phyloP scores from a whole-genome alignment of 2,113 vertebrate species.

The Capricornis sumatraensis region DNA sequence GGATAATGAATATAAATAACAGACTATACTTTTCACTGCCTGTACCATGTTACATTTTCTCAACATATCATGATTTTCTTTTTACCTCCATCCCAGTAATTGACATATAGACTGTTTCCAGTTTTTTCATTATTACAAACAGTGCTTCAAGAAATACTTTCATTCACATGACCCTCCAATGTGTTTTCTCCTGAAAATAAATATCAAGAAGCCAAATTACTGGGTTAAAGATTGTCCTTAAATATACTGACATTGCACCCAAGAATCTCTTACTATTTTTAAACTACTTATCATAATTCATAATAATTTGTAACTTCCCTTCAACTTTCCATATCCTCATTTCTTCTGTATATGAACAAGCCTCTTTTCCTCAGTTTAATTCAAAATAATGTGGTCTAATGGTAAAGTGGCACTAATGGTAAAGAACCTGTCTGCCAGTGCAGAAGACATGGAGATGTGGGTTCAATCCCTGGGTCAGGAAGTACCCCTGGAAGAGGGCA shows the following conservation, averaged over 20 bases:
- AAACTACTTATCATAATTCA: background rate
- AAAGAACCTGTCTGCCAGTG: background rate
- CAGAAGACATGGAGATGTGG: background rate
- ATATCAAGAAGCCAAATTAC: background rate
- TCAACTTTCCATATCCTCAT: background rate
- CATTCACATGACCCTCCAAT: background rate
- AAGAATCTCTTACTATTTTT: background rate
- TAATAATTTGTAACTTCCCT: background rate
- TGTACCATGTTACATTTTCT: background rate
- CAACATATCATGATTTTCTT: background rate
- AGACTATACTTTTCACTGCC: background rate
- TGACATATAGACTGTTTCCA: background rate
- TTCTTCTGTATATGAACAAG: background rate
- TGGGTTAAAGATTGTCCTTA: background rate
- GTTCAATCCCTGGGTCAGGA: background rate
- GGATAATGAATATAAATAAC: background rate
- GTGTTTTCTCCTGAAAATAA: background rate
- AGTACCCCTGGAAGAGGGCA: background rate
- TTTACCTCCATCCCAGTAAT: background rate
- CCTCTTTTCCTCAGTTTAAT: background rate
- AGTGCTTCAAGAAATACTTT: background rate
- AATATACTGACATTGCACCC: background rate
- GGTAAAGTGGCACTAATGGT: background rate
- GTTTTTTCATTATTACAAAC: background rate
- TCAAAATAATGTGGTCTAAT: background rate